Base-by-base conservation (phyloP, 2,113 vertebrate genomes). In the Synchiropus splendidus region DNA sequence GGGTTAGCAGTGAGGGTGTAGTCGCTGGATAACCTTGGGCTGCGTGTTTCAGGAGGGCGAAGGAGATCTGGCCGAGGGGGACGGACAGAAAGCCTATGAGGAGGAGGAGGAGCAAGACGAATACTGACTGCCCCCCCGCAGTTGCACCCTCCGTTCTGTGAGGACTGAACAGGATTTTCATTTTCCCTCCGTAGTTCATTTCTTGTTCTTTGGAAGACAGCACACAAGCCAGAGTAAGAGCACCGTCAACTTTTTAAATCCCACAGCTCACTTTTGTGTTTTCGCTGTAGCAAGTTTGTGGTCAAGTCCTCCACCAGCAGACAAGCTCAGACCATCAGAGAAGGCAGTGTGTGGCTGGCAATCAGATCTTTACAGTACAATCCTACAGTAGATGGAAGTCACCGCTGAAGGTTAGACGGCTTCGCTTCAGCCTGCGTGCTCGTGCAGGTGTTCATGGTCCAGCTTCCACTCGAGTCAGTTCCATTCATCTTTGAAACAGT, bases 31-130 rank as follows among this genome's bases (percentile, higher is more conserved):
- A n/a, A n/a, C n/a, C n/a, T n/a, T n/a, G n/a, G n/a, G 12, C 6
- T 13, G n/a, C 9, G 10, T 11, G 46, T 41, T 42, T 3, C 70
- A 97, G 94, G 95, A 96, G 62, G 82, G 89, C 72, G 89, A 83
- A 48, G 89, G 86, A 11, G 90, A 89, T 31, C 85, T 89, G 56
- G 88, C 89, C 3, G 94, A 83, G 45, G 76, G 78, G 13, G 74
- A 83, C 1, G 77, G 87, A 69, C 87, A 86, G 2, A 86, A 89
- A 42, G 90, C 87, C 48, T 89, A 79, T 0, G 90, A 94, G 74
- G 89, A 79, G 37, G 95, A 93, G 65, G 95, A 88, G 58, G 95
- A 88, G 57, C 92, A 94, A 67, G 95, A 98, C 63, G 95, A 98
- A 81, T 98, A 98, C 87, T 98, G 90, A 97, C 64, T 75, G n/a